phyloP scores from a whole-genome alignment of 2,113 vertebrate species.

The Willisornis vidua region DNA sequence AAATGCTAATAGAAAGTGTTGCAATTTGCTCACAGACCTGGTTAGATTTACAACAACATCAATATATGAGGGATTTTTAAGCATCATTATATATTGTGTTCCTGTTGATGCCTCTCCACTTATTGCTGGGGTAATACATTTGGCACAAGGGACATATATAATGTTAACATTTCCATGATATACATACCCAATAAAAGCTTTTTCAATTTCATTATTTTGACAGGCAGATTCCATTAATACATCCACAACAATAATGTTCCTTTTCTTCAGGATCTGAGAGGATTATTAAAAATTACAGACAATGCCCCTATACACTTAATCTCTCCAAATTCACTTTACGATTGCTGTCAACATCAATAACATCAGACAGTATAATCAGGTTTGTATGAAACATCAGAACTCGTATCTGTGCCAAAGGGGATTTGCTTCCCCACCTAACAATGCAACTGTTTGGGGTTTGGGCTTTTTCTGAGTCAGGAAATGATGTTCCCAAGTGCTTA shows the following conservation, averaged over 20 bases:
- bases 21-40: background rate
- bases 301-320: constrained; percentile 20
- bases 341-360: constrained; percentile 53
- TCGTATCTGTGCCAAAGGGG: background rate
- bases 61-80: constrained; percentile 17
- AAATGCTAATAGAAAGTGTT: background rate
- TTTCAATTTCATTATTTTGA: constrained; percentile 48
- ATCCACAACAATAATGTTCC: background rate
- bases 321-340: constrained; percentile 53
- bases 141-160: constrained; percentile 55
- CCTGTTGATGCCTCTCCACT: constrained; percentile 21
- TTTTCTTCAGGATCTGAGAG: background rate
- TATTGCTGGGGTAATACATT: constrained; percentile 55
- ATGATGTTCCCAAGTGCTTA: background rate
- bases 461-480: background rate
- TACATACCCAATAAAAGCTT: constrained; percentile 35
- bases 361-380: constrained; percentile 7
- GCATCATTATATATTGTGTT: background rate
- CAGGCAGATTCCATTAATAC: constrained; percentile 58
- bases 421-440: background rate
- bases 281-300: constrained; percentile 54
- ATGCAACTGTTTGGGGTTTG: background rate
- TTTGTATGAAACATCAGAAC: constrained; percentile 14
- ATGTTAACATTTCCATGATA: constrained; percentile 49
- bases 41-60: background rate